Conservation (phyloP, 2,888 invertebrate species). For the Agrochola lota region DNA sequence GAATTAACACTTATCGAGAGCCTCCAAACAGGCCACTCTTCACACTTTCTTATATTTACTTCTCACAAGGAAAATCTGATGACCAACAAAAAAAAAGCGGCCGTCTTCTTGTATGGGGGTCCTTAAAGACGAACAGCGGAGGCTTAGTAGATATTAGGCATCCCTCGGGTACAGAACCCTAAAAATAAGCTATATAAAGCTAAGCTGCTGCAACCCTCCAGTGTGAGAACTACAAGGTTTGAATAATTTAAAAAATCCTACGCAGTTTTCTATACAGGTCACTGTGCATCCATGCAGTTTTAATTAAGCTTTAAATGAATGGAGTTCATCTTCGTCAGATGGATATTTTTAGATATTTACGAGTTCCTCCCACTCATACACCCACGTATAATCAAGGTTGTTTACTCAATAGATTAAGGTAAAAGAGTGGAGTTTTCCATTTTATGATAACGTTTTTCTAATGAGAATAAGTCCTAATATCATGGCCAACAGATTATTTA, state of each 20-base stretch:
- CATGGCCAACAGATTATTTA: not conserved
- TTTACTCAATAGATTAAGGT: slow-evolving; percentile 2
- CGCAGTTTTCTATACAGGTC: slow-evolving; percentile 9
- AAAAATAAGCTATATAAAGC: too few relatives aligned
- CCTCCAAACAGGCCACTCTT: too few relatives aligned
- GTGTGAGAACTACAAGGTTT: too few relatives aligned
- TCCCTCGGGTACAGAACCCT: too few relatives aligned
- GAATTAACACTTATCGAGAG: too few relatives aligned
- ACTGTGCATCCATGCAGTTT: slow-evolving; percentile 8
- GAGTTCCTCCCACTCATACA: slow-evolving; percentile 24
- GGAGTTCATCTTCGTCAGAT: not conserved
- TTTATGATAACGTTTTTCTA: not conserved
- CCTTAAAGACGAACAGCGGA: too few relatives aligned
- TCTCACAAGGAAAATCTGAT: too few relatives aligned
- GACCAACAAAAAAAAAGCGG: too few relatives aligned
- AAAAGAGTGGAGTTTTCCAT: not conserved
- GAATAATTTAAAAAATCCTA: not conserved
- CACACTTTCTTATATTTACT: too few relatives aligned
- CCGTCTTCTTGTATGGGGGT: too few relatives aligned
- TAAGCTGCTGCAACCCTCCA: too few relatives aligned
- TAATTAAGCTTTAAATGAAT: slow-evolving; percentile 30
- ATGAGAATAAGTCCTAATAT: not conserved
- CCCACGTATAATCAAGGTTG: slow-evolving; percentile 8
- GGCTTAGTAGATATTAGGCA: too few relatives aligned
- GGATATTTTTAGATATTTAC: slow-evolving; percentile 9